Conservation (phyloP, 2,113 vertebrate genomes). For the Mirounga angustirostris region DNA sequence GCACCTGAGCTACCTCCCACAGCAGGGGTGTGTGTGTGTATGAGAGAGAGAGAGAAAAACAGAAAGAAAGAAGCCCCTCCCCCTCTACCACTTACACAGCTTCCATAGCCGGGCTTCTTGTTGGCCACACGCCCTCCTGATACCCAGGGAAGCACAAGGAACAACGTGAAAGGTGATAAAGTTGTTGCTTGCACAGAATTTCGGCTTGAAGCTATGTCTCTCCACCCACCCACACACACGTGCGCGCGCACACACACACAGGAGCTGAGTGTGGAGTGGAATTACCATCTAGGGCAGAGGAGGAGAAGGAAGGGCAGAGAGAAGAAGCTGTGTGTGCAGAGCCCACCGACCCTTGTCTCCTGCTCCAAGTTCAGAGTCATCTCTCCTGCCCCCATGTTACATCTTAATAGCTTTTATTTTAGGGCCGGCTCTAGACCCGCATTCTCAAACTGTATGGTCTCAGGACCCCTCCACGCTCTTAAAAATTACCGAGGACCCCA, state of each 20-base stretch:
- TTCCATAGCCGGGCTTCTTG: background rate
- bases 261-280: background rate
- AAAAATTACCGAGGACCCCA: background rate
- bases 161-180: accelerated
- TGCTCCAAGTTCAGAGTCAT: background rate
- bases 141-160: background rate
- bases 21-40: background rate
- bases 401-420: background rate
- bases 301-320: background rate
- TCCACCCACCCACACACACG: accelerated
- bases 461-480: background rate
- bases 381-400: background rate
- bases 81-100: background rate
- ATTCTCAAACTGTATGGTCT: background rate
- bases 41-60: background rate
- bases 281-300: background rate
- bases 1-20: background rate
- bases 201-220: accelerated
- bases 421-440: background rate
- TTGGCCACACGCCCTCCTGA: background rate
- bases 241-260: background rate
- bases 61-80: background rate
- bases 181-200: background rate
- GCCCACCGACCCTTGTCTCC: background rate
- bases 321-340: background rate